Base-by-base conservation (phyloP, 2,888 invertebrate species). In the Pollenia angustigena region DNA sequence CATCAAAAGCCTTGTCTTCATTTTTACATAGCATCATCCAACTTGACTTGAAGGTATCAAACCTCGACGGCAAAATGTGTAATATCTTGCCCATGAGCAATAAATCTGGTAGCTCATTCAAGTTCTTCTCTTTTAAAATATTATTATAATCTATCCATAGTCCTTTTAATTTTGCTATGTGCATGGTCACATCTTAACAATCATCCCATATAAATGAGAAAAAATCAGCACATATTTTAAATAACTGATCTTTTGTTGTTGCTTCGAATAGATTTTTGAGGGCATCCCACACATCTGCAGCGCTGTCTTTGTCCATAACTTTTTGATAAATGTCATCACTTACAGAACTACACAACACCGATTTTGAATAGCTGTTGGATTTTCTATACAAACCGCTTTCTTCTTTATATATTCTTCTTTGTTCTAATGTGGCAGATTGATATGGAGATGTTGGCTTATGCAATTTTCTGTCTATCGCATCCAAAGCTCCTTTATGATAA, bases 351-450 rank as follows among this genome's bases (percentile, higher is more conserved):
- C 90, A 83, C 50, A 92, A 90, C 90, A 91, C 90, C 0, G 91
- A 90, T 66, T 91, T 92, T 7, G 91, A 90, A 79, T 91, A 91
- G 82, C 90, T 91, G 72, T 91, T 92, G 58, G 91, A 90, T 81
- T 91, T 91, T 52, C 90, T 88, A 74, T 85, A 90, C 16, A 88
- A 71, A 87, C 90, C 88, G 68, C 62, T 74, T 23, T 85, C 10
- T 72, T 78, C 18, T 62, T 88, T 89, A 71, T 87, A 82, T 58
- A 48, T 18, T 68, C 71, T 89, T 4, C 50, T 82, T 64, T 88
- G 42, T 23, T 54, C 81, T 60, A 81, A 88, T 16, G 84, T 85
- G 16, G 89, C 89, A 56, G 40, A 50, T 52, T 66, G 52, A 52
- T 9, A 10, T 40, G 84, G 16, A 1, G 72, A 64, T 46, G 79